Evolutionary conservation across 2,888 invertebrate species (phyloP).

Genomic region (Parnassius orleans): DNA sequence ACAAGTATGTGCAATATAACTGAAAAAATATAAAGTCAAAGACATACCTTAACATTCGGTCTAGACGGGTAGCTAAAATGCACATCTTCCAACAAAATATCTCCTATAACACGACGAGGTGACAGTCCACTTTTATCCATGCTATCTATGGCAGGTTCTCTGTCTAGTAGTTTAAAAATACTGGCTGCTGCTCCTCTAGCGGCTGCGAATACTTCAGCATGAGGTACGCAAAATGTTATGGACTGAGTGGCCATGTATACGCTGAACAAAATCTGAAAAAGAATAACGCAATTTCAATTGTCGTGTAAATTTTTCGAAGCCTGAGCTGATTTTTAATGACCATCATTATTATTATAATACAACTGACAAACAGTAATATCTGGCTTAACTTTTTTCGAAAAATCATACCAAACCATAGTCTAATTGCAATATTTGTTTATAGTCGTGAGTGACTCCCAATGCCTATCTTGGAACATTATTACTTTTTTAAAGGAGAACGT

Average conservation of each 20-base stretch:
- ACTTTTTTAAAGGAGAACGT: too few relatives aligned
- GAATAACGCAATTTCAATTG: background rate
- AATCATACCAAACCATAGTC: too few relatives aligned
- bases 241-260: constrained; percentile 89
- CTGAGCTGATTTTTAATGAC: too few relatives aligned
- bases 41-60: constrained; percentile 83
- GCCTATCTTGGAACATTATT: too few relatives aligned
- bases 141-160: constrained; percentile 86
- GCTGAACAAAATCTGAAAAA: constrained; percentile 84
- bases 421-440: too few relatives aligned
- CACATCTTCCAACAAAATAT: constrained; percentile 85
- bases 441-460: too few relatives aligned
- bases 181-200: constrained; percentile 87
- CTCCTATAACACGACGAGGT: constrained; percentile 82
- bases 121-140: constrained; percentile 81
- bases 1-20: too few relatives aligned
- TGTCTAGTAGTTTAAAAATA: constrained; percentile 87
- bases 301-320: too few relatives aligned
- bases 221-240: constrained; percentile 87
- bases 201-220: constrained; percentile 86
- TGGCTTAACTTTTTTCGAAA: too few relatives aligned
- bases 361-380: too few relatives aligned
- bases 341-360: too few relatives aligned
- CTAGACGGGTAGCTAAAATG: constrained; percentile 90
- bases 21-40: background rate